phyloP scores from a whole-genome alignment of 1,140 invertebrate species.

The Zophobas morio region DNA sequence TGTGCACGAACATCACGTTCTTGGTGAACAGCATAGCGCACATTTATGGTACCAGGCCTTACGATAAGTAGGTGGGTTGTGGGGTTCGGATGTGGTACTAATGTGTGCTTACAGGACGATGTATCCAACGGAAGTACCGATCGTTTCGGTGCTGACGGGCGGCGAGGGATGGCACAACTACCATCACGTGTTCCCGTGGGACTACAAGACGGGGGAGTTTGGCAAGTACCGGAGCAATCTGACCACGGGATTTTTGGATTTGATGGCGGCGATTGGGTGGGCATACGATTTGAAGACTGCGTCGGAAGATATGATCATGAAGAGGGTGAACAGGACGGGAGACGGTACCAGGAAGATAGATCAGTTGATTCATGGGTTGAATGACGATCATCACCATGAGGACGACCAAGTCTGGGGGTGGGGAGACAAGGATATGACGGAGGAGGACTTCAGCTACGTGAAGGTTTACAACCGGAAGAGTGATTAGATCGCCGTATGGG shows the following conservation, averaged over 20 bases:
- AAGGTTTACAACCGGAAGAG: slow-evolving; percentile 6
- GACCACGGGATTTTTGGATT: slow-evolving; percentile 87
- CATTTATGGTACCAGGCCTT: slow-evolving; percentile 76
- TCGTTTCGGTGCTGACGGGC: slow-evolving; percentile 75
- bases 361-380: slow-evolving; percentile 43
- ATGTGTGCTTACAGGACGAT: slow-evolving; percentile 72
- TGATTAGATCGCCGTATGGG: not conserved
- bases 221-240: slow-evolving; percentile 78
- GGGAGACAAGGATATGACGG: slow-evolving; percentile 68
- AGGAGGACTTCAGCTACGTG: slow-evolving; percentile 50
- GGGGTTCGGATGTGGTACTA: slow-evolving; percentile 42
- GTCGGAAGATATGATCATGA: slow-evolving; percentile 75
- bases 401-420: slow-evolving; percentile 74
- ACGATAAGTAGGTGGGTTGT: slow-evolving; percentile 71
- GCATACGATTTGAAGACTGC: slow-evolving; percentile 84
- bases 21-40: slow-evolving; percentile 82
- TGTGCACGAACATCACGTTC: slow-evolving; percentile 78
- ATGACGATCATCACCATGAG: slow-evolving; percentile 9
- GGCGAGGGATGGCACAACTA: slow-evolving; percentile 92
- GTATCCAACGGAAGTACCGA: slow-evolving; percentile 80
- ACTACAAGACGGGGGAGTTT: slow-evolving; percentile 79
- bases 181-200: slow-evolving; percentile 91
- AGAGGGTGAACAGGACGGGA: slow-evolving; percentile 76
- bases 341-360: slow-evolving; percentile 70
- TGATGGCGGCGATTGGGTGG: slow-evolving; percentile 81